Percentiles rank a stretch among this genome's conserved stretches.
phyloP scores from a whole-genome alignment of 2,888 invertebrate species.

The Globia sparganii region DNA sequence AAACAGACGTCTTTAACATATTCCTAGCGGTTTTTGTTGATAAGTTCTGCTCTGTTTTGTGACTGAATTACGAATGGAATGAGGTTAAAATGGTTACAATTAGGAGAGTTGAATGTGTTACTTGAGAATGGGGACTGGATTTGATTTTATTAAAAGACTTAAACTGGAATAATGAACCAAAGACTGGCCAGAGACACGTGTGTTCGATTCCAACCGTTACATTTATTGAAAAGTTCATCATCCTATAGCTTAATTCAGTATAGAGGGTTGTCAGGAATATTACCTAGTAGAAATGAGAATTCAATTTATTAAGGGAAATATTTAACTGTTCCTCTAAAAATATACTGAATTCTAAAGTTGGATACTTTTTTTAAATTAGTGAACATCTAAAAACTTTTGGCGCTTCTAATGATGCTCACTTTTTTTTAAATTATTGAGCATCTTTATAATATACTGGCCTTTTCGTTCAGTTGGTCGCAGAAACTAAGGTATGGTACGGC shows the following conservation, averaged over 20 bases:
- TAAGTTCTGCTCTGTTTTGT: constrained; percentile 62
- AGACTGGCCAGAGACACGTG: too few species aligned
- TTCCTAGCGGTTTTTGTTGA: constrained; percentile 66
- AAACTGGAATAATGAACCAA: background rate
- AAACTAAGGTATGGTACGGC: background rate
- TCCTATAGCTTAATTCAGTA: too few species aligned
- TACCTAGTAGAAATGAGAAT: background rate
- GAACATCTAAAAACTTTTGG: too few species aligned
- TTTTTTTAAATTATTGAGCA: too few species aligned
- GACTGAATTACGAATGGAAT: constrained; percentile 57
- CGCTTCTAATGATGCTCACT: too few species aligned
- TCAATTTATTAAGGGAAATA: background rate
- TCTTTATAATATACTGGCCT: too few species aligned
- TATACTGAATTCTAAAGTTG: too few species aligned
- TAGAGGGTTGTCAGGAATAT: background rate
- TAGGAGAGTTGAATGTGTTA: constrained; percentile 36
- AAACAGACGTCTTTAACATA: constrained; percentile 68
- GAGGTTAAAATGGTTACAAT: constrained; percentile 52
- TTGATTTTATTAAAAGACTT: constrained; percentile 11
- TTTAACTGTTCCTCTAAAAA: too few species aligned
- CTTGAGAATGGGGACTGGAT: constrained; percentile 9
- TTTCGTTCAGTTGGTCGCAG: background rate
- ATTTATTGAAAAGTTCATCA: background rate
- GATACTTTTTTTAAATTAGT: too few species aligned
- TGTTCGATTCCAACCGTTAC: background rate